Percentiles rank a stretch among this genome's conserved stretches.
Conservation (phyloP, 2,888 invertebrate genomes). For the Aelia acuminata region DNA sequence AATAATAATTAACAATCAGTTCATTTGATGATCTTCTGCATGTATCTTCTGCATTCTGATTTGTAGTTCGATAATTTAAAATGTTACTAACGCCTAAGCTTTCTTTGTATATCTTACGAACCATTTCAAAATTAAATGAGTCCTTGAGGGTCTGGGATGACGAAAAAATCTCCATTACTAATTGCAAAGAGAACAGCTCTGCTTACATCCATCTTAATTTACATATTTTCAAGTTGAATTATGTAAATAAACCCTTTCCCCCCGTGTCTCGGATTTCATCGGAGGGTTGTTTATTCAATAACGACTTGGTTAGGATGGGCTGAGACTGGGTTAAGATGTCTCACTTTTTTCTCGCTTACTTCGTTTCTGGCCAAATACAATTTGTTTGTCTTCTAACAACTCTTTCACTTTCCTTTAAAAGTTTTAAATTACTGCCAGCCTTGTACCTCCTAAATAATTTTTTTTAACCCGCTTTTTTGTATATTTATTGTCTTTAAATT, state of each 20-base stretch:
- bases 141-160: background rate
- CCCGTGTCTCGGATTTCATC: slow-evolving; percentile 21
- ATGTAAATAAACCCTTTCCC: slow-evolving; percentile 36
- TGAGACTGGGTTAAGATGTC: background rate
- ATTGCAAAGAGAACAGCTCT: slow-evolving; percentile 25
- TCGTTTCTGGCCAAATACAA: background rate
- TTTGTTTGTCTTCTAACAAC: background rate
- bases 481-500: no score
- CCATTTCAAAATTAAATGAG: slow-evolving; percentile 13
- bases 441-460: background rate
- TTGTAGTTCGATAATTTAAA: no score
- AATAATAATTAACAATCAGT: no score
- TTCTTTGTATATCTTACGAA: background rate
- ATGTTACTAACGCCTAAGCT: no score
- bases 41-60: no score
- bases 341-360: background rate
- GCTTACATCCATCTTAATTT: slow-evolving; percentile 40
- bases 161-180: slow-evolving; percentile 47
- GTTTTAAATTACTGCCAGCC: background rate
- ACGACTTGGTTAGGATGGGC: no score
- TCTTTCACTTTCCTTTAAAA: background rate
- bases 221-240: slow-evolving; percentile 48
- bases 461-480: no score
- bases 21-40: no score
- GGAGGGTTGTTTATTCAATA: slow-evolving; percentile 38